Conservation (phyloP, 2,888 invertebrate genomes). For the Coenonympha arcania region DNA sequence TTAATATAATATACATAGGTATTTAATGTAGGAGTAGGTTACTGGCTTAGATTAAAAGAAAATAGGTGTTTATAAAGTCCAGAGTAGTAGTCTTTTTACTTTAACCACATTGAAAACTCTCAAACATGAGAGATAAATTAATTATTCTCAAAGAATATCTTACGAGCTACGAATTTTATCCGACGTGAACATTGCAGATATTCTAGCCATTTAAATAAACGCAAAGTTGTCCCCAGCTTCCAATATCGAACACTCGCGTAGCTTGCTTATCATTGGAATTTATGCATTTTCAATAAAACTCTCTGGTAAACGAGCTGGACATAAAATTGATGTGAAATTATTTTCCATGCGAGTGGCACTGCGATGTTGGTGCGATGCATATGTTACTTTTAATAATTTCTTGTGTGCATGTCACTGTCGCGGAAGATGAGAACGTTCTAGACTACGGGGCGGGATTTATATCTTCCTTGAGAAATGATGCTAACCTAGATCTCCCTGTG, state of each 20-base stretch:
- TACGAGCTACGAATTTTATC: too few relatives aligned
- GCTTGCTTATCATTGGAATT: constrained; percentile 48
- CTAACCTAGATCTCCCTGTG: constrained; percentile 51
- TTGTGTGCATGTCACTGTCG: constrained; percentile 1
- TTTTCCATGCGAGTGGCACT: constrained; percentile 26
- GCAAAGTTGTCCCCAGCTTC: constrained; percentile 17
- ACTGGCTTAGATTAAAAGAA: background rate
- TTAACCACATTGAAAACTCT: too few relatives aligned
- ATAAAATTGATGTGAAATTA: constrained; percentile 31
- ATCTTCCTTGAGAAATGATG: constrained; percentile 45
- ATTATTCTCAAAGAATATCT: too few relatives aligned
- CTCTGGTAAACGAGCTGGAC: constrained; percentile 27
- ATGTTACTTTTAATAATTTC: constrained; percentile 34
- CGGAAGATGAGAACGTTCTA: constrained; percentile 12
- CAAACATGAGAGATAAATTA: too few relatives aligned
- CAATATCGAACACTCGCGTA: constrained; percentile 23
- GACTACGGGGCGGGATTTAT: constrained; percentile 42
- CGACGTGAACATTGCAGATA: constrained; percentile 5
- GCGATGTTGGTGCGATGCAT: constrained; percentile 39
- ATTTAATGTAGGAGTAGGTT: background rate
- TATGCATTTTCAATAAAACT: constrained; percentile 55
- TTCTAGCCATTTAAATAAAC: constrained; percentile 16
- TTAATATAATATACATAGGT: background rate
- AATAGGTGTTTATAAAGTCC: too few relatives aligned
- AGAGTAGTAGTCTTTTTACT: too few relatives aligned